Conservation (phyloP, 2,113 vertebrate species). For the Cacatua alba region DNA sequence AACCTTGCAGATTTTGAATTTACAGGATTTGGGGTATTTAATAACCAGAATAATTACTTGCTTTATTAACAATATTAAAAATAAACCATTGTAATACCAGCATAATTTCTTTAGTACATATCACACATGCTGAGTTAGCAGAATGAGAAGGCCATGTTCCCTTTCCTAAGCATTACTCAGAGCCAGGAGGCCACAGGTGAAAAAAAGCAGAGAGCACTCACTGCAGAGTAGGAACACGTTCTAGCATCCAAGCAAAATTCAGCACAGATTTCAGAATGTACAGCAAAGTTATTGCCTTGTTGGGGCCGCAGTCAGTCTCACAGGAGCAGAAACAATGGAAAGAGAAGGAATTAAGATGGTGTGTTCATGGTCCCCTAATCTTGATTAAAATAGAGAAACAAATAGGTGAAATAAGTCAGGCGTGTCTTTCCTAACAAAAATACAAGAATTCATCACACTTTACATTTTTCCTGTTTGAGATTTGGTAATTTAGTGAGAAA, state of each 20-base stretch:
- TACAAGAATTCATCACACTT: not conserved
- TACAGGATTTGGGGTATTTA: not conserved
- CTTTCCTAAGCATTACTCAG: not conserved
- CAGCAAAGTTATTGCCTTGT: not conserved
- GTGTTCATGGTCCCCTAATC: not conserved
- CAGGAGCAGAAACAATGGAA: not conserved
- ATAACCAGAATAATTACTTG: not conserved
- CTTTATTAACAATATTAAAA: not conserved
- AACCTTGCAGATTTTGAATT: not conserved
- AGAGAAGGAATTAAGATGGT: not conserved
- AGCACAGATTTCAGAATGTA: not conserved
- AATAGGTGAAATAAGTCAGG: not conserved
- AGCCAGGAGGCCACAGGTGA: rapidly evolving
- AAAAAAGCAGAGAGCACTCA: not conserved
- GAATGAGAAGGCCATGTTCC: not conserved
- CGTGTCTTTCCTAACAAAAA: not conserved
- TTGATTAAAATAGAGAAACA: not conserved
- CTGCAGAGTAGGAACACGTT: rapidly evolving
- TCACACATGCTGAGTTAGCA: not conserved
- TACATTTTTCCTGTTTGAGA: not conserved
- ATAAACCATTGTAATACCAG: not conserved
- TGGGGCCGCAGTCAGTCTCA: not conserved
- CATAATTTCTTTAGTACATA: not conserved
- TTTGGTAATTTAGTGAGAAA: not conserved
- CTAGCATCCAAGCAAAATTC: not conserved